phyloP scores from a whole-genome alignment of 2,113 vertebrate species.

The Cyphomyrus plagiostoma region DNA sequence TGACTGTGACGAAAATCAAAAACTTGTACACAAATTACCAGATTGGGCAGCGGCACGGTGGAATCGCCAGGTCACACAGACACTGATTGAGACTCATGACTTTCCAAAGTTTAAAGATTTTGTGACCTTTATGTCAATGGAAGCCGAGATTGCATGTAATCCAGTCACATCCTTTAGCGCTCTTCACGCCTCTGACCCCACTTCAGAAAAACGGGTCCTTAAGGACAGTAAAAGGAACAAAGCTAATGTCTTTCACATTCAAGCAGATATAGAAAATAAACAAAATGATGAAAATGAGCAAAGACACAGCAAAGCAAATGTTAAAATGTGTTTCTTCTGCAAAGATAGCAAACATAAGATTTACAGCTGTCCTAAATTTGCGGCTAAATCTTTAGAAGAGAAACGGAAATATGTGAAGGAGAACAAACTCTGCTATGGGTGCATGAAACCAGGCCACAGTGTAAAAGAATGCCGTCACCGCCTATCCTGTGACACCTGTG shows the following conservation, averaged over 20 bases:
- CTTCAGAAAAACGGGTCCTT: neutral
- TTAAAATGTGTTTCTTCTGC: too few species aligned
- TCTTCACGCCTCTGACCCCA: neutral
- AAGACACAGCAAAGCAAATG: neutral
- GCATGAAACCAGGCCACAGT: too few species aligned
- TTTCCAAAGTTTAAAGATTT: slow-evolving; percentile 25
- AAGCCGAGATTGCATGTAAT: slow-evolving; percentile 2
- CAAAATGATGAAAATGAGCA: neutral
- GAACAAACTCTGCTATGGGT: too few species aligned
- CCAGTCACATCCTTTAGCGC: slow-evolving; percentile 1
- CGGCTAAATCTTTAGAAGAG: too few species aligned
- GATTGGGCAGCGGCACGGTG: slow-evolving; percentile 14
- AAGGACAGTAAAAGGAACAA: slow-evolving; percentile 7
- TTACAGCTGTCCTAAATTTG: too few species aligned
- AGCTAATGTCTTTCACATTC: slow-evolving; percentile 12
- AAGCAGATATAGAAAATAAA: neutral
- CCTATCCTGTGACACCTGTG: too few species aligned
- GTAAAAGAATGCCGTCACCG: too few species aligned
- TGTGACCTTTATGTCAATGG: slow-evolving; percentile 3
- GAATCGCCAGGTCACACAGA: neutral
- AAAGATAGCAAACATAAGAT: too few species aligned
- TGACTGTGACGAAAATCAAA: neutral
- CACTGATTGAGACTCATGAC: neutral
- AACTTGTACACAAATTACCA: neutral
- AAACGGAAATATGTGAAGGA: too few species aligned